Base-by-base conservation (phyloP, 2,113 vertebrate genomes). In the Pterocles orientalis region DNA sequence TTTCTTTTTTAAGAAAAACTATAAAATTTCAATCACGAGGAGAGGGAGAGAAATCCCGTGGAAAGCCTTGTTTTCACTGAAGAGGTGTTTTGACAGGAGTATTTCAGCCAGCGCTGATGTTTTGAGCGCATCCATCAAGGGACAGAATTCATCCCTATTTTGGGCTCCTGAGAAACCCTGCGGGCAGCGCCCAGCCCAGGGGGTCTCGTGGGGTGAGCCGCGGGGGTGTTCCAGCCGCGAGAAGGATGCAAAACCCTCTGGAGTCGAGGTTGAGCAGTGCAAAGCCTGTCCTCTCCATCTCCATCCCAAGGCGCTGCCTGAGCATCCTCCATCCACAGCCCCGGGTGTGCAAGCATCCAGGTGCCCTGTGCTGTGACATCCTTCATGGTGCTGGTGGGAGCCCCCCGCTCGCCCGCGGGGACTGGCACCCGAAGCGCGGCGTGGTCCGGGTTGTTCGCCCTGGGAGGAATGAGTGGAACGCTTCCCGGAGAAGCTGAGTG, bases 351-450 rank as follows among this genome's bases (percentile, higher is more conserved):
- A 41, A 3, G 48, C 58, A 41, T n/a, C 21, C 65, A 10, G 45
- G 14, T 51, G 14, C 39, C 70, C 45, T 26, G 34, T 34, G 41
- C 82, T 76, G 26, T 18, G 48, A 15, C 5, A 4, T 29, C 39
- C n/a, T 50, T 6, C 4, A 1, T 3, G 3, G 2, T 19, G 2
- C 34, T 69, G 29, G 5, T 0, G 0, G 76, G 75, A 78, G 5
- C 60, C 60, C 33, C 29, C 33, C 70, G 39, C 34, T 88, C 50
- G 24, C 14, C 60, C 60, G 2, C 7, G 34, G 24, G 7, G n/a
- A 43, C 50, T 12, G 41, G 50, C 58, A 51, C 75, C 51, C 7
- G 1, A 26, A 33, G 14, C 88, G 2, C 3, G 34, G 15, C 41
- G 12, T 19, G 18, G 39, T 4, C 71, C 43, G 18, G 62, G 77